Evolutionary conservation across 2,113 vertebrate species (phyloP), one percentile per base, ranked within the genome.

Genomic region (Galemys pyrenaicus): DNA sequence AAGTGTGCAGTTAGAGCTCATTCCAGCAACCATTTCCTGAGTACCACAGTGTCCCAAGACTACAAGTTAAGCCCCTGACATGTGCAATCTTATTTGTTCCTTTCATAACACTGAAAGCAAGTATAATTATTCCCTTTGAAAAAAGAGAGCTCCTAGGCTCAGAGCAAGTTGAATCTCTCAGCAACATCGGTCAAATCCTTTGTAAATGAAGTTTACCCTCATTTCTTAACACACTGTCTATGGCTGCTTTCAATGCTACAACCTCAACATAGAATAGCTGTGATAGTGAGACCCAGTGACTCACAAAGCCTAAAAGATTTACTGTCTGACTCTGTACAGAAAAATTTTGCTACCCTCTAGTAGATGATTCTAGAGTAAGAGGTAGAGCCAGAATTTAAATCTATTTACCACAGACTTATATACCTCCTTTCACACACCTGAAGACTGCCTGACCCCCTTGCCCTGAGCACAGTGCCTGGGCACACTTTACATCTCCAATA

Each of bases 41-140:
- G 71, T 19, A 22, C 5, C n/a, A 9, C 6, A 1, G 78, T 0
- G 6, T 41, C 28, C 67, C 30, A 35, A n/a, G 39, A 32, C 16
- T 8, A 15, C 11, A 9, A 5, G 3, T 60, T 22, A 51, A 35
- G 22, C 37, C 26, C 75, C 20, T 70, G 30, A 10, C 17, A 3
- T 2, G 15, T 9, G 62, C 26, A 26, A 1, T 32, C 35, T 49
- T 35, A 13, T 46, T n/a, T 58, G 58, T 91, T 49, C 51, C 20
- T 60, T 80, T 56, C 37, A 44, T 12, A 11, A 24, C 9, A 4
- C 15, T 30, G 17, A 49, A 77, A 41, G 46, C 7, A 32, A 26
- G 30, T 73, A 17, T 24, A 37, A 58, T 85, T 67, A 85, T 64
- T 77, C 37, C 83, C 62, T 89, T 51, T 89, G 81, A 96, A 46